phyloP scores from a whole-genome alignment of 2,797 vertebrate genomes.

The Lateolabrax maculatus region DNA sequence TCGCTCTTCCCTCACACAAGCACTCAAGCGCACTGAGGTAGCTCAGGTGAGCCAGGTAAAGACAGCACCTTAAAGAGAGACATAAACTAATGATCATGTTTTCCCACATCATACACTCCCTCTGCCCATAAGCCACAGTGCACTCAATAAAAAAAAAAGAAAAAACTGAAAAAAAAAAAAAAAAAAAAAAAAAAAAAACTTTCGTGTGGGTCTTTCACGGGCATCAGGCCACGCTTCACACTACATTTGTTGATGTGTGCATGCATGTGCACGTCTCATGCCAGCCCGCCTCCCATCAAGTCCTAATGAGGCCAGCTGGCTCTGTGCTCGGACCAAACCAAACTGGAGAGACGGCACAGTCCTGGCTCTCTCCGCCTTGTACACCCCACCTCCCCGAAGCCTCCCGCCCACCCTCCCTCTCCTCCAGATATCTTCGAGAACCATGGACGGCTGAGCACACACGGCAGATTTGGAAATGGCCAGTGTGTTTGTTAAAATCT shows the following conservation, averaged over 20 bases:
- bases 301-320: constrained; percentile 87
- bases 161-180: constrained; percentile 25
- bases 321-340: constrained; percentile 85
- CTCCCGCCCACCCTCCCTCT: constrained; percentile 73
- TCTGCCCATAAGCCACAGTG: constrained; percentile 70
- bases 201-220: constrained; percentile 81
- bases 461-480: constrained; percentile 82
- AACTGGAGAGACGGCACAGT: constrained; percentile 83
- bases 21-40: constrained; percentile 68
- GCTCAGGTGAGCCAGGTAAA: constrained; percentile 80
- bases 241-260: constrained; percentile 87
- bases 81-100: constrained; percentile 82
- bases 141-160: constrained; percentile 51
- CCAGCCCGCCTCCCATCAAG: constrained; percentile 85
- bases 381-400: constrained; percentile 78
- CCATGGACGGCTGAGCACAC: constrained; percentile 80
- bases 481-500: constrained; percentile 83
- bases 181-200: constrained; percentile 54
- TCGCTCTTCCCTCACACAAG: constrained; percentile 69
- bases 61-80: constrained; percentile 78
- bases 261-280: constrained; percentile 86
- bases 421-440: constrained; percentile 83
- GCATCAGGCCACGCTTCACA: constrained; percentile 85
- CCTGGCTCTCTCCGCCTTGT: constrained; percentile 79
- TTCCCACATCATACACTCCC: constrained; percentile 68